Conservation (phyloP, 2,797 vertebrate genomes). For the Sandelia bainsii region DNA sequence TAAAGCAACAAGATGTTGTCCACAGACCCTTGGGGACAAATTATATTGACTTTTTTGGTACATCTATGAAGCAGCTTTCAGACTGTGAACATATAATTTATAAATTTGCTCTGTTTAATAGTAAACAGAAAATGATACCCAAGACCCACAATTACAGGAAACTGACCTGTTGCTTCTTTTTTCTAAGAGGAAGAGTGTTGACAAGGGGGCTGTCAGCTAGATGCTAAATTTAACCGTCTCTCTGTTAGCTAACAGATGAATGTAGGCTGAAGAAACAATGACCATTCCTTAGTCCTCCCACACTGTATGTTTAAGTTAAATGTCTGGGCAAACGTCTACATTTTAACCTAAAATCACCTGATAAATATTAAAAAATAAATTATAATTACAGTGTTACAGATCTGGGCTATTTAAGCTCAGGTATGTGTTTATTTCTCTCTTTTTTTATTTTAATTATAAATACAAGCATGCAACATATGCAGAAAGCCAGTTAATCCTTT, state of each 20-base stretch:
- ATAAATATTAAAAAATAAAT: background rate
- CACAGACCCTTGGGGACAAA: background rate
- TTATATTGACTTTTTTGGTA: background rate
- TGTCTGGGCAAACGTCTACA: background rate
- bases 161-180: conserved; percentile 67
- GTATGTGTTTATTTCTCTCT: background rate
- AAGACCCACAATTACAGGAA: conserved; percentile 71
- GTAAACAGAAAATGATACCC: conserved; percentile 2
- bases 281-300: conserved; percentile 12
- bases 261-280: conserved; percentile 34
- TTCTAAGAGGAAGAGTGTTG: conserved; percentile 63
- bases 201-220: conserved; percentile 11
- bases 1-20: background rate
- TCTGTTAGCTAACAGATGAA: conserved; percentile 8
- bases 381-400: background rate
- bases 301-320: background rate
- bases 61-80: background rate
- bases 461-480: background rate
- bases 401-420: background rate
- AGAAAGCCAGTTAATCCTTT: background rate
- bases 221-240: conserved; percentile 62
- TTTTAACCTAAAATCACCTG: background rate
- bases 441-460: conserved; percentile 5
- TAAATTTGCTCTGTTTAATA: background rate
- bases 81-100: background rate